Evolutionary conservation across 2,113 vertebrate species (phyloP).

Genomic region (Rynchops niger): DNA sequence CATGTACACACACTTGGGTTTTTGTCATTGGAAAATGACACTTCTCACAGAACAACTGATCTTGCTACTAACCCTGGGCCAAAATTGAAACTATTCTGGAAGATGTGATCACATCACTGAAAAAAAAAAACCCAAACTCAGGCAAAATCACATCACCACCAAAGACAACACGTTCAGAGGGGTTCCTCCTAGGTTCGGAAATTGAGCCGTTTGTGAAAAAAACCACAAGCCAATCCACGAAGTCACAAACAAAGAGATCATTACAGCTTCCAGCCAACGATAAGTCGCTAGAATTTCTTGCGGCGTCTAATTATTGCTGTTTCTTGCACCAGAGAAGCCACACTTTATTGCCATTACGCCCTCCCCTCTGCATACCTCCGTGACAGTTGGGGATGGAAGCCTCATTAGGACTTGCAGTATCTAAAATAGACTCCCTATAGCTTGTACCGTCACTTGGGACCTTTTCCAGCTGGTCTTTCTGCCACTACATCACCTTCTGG

Average conservation of each 20-base stretch:
- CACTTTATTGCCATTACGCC: not conserved
- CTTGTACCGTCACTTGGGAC: not conserved
- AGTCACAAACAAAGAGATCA: not conserved
- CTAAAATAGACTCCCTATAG: not conserved
- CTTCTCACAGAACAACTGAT: not conserved
- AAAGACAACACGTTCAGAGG: not conserved
- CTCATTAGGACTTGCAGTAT: not conserved
- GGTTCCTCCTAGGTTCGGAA: not conserved
- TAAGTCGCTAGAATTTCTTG: not conserved
- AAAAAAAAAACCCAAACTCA: not conserved
- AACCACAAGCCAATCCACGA: not conserved
- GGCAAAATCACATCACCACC: not conserved
- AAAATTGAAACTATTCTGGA: not conserved
- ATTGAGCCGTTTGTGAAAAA: not conserved
- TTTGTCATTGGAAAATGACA: not conserved
- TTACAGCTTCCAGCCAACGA: not conserved
- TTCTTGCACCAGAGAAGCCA: not conserved
- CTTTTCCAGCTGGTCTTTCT: not conserved
- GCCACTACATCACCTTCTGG: not conserved
- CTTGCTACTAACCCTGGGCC: not conserved
- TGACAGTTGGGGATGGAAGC: not conserved
- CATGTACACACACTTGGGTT: accelerated
- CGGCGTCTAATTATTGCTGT: not conserved
- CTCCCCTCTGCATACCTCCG: not conserved
- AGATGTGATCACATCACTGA: not conserved